Evolutionary conservation across 2,113 vertebrate genomes (phyloP), one percentile per base, ranked within the genome.

Genomic region (Anarrhichthys ocellatus): DNA sequence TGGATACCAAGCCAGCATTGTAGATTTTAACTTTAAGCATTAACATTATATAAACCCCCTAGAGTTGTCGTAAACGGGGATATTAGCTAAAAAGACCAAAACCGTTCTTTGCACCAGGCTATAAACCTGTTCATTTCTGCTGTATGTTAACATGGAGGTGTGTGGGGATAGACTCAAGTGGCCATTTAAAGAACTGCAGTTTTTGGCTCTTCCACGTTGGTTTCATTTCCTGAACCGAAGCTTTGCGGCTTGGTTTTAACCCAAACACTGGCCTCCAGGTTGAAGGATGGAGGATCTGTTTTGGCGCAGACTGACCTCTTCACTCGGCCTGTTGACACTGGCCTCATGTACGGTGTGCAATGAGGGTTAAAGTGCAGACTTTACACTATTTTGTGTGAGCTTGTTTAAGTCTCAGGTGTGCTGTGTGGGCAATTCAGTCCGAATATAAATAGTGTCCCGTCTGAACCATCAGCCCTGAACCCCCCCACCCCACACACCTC

Each of bases 361-460:
- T 20, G 34, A 65, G 72, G 89, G 83, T 90, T 90, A 85, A 87
- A 90, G 86, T 88, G 87, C 85, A 90, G 84, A 81, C 80, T 74
- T 69, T 44, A 88, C 90, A 89, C 81, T 87, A 80, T 88, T 91
- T 71, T 85, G 66, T 81, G 86, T 84, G 78, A 81, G 81, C 52
- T 38, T 72, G 86, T 88, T 59, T n/a, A 73, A 76, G 86, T 86
- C 89, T 88, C 84, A 83, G 86, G 86, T 91, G 87, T 88, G 91
- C 92, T 90, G 86, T 54, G 85, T 82, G 79, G 64, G 87, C 89
- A 84, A 79, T 88, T 94, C 9, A 50, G 77, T 64, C 17, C 1
- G 80, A 87, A 81, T 87, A 90, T 90, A 93, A 90, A 93, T 85
- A 87, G 66, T 72, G 85, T 79, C 86, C 81, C 67, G 0, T 81